Conservation (phyloP, 2,113 vertebrate species). For the Otus sunia region DNA sequence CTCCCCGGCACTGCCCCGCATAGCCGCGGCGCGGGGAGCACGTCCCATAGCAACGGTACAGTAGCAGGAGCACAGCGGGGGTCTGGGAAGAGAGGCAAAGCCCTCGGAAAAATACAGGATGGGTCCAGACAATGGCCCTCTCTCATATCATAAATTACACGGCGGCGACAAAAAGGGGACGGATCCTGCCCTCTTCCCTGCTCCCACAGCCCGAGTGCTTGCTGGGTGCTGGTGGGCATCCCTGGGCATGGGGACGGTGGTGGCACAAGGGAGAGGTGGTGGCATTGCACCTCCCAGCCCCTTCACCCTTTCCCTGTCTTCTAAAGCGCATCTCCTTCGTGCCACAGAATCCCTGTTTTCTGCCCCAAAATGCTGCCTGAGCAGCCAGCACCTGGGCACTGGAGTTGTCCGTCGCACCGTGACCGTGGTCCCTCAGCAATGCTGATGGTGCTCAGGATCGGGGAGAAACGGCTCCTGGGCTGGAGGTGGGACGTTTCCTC, state of each 20-base stretch:
- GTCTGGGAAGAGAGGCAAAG: constrained; percentile 73
- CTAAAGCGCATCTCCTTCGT: accelerated
- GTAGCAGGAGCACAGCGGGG: constrained; percentile 65
- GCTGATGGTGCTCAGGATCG: accelerated
- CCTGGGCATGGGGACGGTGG: not conserved
- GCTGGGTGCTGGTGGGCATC: not conserved
- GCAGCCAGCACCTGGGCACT: accelerated
- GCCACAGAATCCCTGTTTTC: not conserved
- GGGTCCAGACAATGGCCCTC: constrained; percentile 48
- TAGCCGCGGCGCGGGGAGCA: constrained; percentile 26
- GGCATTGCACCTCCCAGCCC: not conserved
- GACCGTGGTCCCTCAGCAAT: accelerated
- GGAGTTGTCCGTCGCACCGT: accelerated
- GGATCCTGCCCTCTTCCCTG: not conserved
- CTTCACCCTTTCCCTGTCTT: not conserved
- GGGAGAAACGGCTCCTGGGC: not conserved
- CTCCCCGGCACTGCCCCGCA: constrained; percentile 46
- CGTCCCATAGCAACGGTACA: constrained; percentile 76
- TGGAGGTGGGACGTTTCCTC: not conserved
- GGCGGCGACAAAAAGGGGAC: not conserved
- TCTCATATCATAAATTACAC: constrained; percentile 73
- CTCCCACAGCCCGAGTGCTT: not conserved
- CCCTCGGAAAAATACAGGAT: constrained; percentile 58
- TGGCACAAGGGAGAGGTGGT: not conserved
- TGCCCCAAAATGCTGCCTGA: not conserved